Conservation (phyloP, 2,888 invertebrate species). For the Microplitis deprimator region DNA sequence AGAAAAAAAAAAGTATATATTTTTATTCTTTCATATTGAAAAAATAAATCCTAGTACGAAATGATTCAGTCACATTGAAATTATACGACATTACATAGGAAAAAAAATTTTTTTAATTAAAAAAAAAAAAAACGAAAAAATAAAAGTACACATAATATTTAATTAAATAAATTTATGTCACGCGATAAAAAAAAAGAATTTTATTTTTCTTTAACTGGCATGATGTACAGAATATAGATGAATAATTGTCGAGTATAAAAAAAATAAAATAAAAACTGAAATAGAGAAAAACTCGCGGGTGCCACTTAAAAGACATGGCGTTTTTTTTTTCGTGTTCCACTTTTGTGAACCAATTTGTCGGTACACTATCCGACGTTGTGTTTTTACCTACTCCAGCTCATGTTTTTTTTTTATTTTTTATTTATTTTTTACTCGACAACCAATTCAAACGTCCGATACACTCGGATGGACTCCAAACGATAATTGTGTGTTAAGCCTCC, state of each 20-base stretch:
- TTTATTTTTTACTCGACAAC: constrained; percentile 21
- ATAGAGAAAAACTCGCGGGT: constrained; percentile 17
- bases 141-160: neutral
- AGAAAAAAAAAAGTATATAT: neutral
- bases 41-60: neutral
- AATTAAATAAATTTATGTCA: neutral
- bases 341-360: constrained; percentile 41
- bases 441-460: constrained; percentile 41
- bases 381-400: neutral
- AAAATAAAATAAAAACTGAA: neutral
- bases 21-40: neutral
- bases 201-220: neutral
- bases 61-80: neutral
- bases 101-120: no score
- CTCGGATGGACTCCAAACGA: constrained; percentile 29
- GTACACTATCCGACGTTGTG: neutral
- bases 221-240: neutral
- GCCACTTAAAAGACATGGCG: constrained; percentile 22
- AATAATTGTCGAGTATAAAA: neutral
- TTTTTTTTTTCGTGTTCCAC: constrained; percentile 36
- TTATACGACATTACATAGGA: no score
- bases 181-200: neutral
- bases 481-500: constrained; percentile 50
- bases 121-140: neutral
- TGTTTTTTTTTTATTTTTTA: constrained; percentile 22